Evolutionary conservation across 2,113 vertebrate species (phyloP).

Genomic region (Esox niger): DNA sequence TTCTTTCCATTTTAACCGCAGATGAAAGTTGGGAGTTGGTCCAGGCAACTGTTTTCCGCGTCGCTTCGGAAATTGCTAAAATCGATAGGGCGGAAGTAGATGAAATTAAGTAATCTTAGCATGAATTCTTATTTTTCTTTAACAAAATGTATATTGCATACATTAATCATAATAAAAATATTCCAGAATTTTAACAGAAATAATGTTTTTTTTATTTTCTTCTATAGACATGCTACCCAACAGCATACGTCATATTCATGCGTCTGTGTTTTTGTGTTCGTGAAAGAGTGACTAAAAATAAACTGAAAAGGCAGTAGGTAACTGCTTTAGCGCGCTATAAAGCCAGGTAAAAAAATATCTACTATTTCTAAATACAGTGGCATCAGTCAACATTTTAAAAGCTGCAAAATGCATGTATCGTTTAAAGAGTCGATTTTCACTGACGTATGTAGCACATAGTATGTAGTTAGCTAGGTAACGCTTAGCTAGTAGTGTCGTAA

Average conservation of each 20-base stretch:
- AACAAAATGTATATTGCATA: not conserved
- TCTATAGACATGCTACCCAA: not conserved
- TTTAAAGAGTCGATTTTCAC: too few species aligned
- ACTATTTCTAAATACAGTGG: too few species aligned
- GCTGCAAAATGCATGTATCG: too few species aligned
- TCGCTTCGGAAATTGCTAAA: conserved; percentile 50
- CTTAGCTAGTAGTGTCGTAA: too few species aligned
- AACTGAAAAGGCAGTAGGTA: too few species aligned
- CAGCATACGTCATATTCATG: conserved; percentile 48
- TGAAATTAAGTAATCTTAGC: not conserved
- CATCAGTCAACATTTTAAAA: too few species aligned
- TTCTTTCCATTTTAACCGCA: conserved; percentile 65
- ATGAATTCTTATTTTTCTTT: not conserved
- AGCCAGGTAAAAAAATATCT: not conserved
- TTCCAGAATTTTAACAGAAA: not conserved
- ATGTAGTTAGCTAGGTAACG: too few species aligned
- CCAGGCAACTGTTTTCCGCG: not conserved
- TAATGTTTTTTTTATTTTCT: not conserved
- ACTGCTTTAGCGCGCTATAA: too few species aligned
- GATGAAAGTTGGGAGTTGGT: conserved; percentile 36
- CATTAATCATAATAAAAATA: not conserved
- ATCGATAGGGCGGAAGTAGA: conserved; percentile 49
- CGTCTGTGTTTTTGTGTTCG: conserved; percentile 44
- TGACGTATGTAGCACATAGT: too few species aligned
- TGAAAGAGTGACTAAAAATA: not conserved